These are phyloP conservation scores for Oryctolagus cuniculus DNA, from an alignment of 2,113 vertebrate species.

Conservation along the genomic window mOryCun1.1 NC_091433.1:112004501-112005000, in stretches of 20 bases:
- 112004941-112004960: not conserved
- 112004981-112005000: not conserved
- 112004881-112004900: not conserved
- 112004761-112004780: not conserved
- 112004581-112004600: not conserved
- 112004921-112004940: too few species aligned
- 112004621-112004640: not conserved
- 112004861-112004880: not conserved
- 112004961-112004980: conserved; percentile 13
- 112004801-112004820: not conserved
- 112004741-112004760: not conserved
- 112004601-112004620: not conserved
- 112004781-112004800: not conserved
- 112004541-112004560: not conserved
- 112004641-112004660: not conserved
- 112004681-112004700: not conserved
- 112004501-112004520: conserved; percentile 87
- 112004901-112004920: too few species aligned
- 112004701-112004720: rapidly evolving
- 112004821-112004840: not conserved
- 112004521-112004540: not conserved
- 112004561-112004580: not conserved
- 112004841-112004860: not conserved
- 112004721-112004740: not conserved
- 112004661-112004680: not conserved